phyloP scores from a whole-genome alignment of 2,113 vertebrate genomes.

The Kryptolebias marmoratus region DNA sequence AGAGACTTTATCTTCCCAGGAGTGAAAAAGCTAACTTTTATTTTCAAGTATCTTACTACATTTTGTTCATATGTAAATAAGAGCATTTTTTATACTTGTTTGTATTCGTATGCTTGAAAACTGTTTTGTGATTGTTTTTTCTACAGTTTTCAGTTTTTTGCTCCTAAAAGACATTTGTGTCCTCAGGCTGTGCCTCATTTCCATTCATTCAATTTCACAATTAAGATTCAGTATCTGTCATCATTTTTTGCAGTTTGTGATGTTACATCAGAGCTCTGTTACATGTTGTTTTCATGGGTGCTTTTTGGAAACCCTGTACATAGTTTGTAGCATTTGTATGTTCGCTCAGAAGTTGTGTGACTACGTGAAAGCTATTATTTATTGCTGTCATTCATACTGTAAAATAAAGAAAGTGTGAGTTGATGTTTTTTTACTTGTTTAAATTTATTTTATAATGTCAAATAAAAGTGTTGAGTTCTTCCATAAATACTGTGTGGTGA shows the following conservation, averaged over 20 bases:
- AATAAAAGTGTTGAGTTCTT: constrained; percentile 58
- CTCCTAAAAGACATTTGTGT: constrained; percentile 37
- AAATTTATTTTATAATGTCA: constrained; percentile 45
- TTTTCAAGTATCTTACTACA: constrained; percentile 77
- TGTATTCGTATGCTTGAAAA: constrained; percentile 61
- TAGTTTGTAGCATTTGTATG: constrained; percentile 71
- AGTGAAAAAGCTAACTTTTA: constrained; percentile 52
- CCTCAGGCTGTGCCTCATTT: constrained; percentile 84
- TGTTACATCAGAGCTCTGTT: constrained; percentile 17
- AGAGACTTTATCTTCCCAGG: constrained; percentile 33
- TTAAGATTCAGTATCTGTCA: constrained; percentile 26
- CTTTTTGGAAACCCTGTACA: constrained; percentile 70
- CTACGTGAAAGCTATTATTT: constrained; percentile 76
- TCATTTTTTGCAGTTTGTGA: constrained; percentile 19
- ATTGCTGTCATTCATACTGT: constrained; percentile 77
- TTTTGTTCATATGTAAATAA: constrained; percentile 81
- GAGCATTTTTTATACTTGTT: constrained; percentile 69
- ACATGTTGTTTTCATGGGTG: constrained; percentile 30
- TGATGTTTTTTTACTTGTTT: constrained; percentile 40
- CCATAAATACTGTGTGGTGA: constrained; percentile 40
- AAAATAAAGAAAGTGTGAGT: constrained; percentile 47
- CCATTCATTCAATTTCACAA: constrained; percentile 32
- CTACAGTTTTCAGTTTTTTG: constrained; percentile 1
- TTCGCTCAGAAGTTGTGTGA: constrained; percentile 76
- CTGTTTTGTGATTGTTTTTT: constrained; percentile 63